Evolutionary conservation across 2,888 invertebrate species (phyloP).

Genomic region (Drymonia ruficornis): DNA sequence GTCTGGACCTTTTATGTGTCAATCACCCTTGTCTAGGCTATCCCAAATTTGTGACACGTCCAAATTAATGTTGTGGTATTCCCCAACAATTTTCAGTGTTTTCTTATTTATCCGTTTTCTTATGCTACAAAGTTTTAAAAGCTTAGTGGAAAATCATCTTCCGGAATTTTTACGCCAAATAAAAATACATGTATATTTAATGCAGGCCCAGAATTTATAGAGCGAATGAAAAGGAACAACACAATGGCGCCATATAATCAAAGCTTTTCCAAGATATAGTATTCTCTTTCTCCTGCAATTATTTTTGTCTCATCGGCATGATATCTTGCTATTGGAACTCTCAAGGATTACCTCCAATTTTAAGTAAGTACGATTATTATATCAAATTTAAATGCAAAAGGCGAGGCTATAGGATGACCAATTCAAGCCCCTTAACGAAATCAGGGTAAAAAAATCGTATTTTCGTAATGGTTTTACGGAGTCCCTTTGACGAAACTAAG

Average conservation of each 20-base stretch:
- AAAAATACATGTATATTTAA: conserved; percentile 31
- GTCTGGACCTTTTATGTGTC: neutral
- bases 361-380: too few species aligned
- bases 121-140: conserved; percentile 26
- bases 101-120: conserved; percentile 23
- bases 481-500: neutral
- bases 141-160: conserved; percentile 22
- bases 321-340: too few species aligned
- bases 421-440: neutral
- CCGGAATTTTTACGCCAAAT: conserved; percentile 18
- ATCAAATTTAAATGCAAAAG: too few species aligned
- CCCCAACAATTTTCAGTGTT: conserved; percentile 25
- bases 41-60: neutral
- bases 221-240: neutral
- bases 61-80: neutral
- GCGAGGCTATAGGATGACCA: neutral
- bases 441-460: neutral
- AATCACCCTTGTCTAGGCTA: neutral
- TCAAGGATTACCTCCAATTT: too few species aligned
- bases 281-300: too few species aligned
- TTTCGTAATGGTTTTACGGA: neutral
- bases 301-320: too few species aligned
- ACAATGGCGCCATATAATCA: neutral
- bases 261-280: neutral
- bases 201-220: conserved; percentile 17